Evolutionary conservation across 2,797 vertebrate genomes (phyloP), one percentile per base, ranked within the genome.

Genomic region (Darevskia mixta): DNA sequence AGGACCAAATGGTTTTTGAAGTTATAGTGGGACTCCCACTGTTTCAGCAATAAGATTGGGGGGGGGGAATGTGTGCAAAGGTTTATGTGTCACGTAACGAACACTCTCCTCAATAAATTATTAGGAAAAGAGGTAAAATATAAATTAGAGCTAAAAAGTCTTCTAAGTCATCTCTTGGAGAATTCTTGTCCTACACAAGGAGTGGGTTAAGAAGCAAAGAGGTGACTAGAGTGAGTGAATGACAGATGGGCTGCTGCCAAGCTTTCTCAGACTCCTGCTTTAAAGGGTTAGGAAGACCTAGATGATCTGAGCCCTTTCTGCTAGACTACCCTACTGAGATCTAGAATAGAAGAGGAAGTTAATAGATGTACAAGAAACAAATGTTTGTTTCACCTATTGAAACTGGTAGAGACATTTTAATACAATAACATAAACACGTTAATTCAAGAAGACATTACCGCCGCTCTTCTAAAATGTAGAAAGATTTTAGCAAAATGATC

Each of bases 391-490:
- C 66, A 35, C 15, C 23, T 18, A 64, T 29, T 69, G n/a, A 27
- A 89, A 61, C 13, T 82, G 27, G 15, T 73, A 55, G 25, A 66
- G 13, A 73, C 9, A 79, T 67, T 35, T 38, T 20, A 38, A 73
- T 35, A 38, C 15, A 73, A 35, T 73, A 18, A 73, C 61, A 58
- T 35, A 66, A 61, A 45, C 10, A 79, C 13, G n/a, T 67, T 61
- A 20, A 85, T 71, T 17, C 27, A 82, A 82, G 55, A 23, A 87
- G 83, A 71, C 27, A 93, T 96, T 96, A 99, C 99, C 97, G 98
- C 97, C 72, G 98, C 98, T 96, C 97, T 98, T 93, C 94, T 97
- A 91, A 98, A 96, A 95, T 98, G 92, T 81, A 97, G 75, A 92
- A 97, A 98, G 7, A 97, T 95, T 91, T 97, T 98, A 89, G 90